Evolutionary conservation across 2,797 vertebrate species (phyloP).

Genomic region (Trichosurus vulpecula): DNA sequence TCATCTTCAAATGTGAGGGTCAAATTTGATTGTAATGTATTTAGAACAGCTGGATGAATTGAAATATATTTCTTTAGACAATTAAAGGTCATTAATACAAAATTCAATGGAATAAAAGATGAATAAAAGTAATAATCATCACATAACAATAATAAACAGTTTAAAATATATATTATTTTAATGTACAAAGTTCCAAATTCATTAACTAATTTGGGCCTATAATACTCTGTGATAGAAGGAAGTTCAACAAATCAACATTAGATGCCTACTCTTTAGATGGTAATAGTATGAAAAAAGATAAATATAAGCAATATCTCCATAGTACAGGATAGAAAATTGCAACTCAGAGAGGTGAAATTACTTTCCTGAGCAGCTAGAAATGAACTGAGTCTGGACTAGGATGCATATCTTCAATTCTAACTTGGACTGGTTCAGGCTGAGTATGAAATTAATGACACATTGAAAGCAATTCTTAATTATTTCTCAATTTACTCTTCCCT

Average conservation of each 20-base stretch:
- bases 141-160: too few relatives aligned
- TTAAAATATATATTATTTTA: not conserved
- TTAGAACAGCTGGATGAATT: not conserved
- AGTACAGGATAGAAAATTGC: not conserved
- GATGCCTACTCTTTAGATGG: not conserved
- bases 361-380: not conserved
- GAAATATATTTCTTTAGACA: not conserved
- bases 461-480: not conserved
- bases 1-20: not conserved
- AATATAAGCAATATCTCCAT: not conserved
- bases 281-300: not conserved
- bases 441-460: not conserved
- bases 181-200: not conserved
- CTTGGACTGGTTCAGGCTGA: not conserved
- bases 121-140: not conserved
- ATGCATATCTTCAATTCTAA: not conserved
- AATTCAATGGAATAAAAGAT: not conserved
- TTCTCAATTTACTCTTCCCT: not conserved
- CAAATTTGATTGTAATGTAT: not conserved
- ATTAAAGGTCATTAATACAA: not conserved
- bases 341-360: not conserved
- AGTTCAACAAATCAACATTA: not conserved
- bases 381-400: not conserved
- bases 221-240: not conserved
- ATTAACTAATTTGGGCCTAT: not conserved